phyloP scores from a whole-genome alignment of 2,888 invertebrate species.

The Mayetiola destructor region DNA sequence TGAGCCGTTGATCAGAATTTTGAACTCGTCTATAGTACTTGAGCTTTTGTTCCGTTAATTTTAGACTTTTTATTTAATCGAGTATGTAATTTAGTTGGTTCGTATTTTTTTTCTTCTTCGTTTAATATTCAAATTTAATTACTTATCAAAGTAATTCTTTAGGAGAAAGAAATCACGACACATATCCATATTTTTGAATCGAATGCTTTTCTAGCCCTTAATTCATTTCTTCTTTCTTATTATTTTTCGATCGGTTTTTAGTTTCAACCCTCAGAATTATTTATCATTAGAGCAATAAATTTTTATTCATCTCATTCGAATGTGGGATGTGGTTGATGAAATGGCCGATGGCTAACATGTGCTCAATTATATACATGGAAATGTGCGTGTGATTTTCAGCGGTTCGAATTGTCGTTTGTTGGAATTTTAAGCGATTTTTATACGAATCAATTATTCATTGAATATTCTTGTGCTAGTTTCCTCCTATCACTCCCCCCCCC shows the following conservation, averaged over 20 bases:
- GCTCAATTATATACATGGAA: neutral
- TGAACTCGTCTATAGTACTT: neutral
- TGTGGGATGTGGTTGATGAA: neutral
- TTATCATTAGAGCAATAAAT: no score
- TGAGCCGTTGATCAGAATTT: neutral
- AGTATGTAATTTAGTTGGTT: neutral
- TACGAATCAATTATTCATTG: conserved; percentile 10
- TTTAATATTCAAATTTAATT: neutral
- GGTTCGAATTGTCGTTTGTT: neutral
- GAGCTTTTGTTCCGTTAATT: neutral
- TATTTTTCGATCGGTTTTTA: no score
- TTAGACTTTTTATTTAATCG: neutral
- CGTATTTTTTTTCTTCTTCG: no score
- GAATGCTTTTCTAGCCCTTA: no score
- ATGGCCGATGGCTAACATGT: neutral
- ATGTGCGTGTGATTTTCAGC: conserved; percentile 1
- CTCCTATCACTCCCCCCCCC: neutral
- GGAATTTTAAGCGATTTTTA: conserved; percentile 4
- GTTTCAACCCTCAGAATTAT: no score
- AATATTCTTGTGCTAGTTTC: neutral
- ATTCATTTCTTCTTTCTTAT: no score
- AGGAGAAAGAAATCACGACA: neutral
- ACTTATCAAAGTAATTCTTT: neutral
- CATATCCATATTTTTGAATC: no score
- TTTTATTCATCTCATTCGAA: neutral